These are phyloP conservation scores for Tenthredo livida DNA, from an alignment of 2,888 invertebrate genomes.

Conservation along the genomic window DNA sequence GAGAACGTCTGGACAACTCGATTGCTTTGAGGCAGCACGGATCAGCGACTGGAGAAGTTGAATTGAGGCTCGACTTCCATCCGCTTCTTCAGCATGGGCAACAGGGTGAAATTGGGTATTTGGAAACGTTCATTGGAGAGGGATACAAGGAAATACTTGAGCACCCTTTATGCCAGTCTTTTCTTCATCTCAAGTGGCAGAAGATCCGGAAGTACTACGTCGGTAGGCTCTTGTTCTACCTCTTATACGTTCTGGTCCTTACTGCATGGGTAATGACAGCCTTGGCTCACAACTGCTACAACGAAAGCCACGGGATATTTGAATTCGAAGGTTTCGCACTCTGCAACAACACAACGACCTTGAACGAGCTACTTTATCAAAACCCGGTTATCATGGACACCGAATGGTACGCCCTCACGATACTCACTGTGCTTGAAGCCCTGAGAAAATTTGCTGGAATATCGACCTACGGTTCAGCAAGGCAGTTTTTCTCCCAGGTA, in stretches of 20 bases:
- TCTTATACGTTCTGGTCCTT: slow-evolving; percentile 89
- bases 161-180: slow-evolving; percentile 93
- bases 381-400: slow-evolving; percentile 89
- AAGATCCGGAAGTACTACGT: slow-evolving; percentile 94
- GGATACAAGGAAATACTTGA: slow-evolving; percentile 93
- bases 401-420: slow-evolving; percentile 91
- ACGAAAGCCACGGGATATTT: slow-evolving; percentile 83
- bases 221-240: slow-evolving; percentile 88
- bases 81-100: slow-evolving; percentile 91
- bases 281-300: slow-evolving; percentile 91
- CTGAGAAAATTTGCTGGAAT: slow-evolving; percentile 90
- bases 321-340: slow-evolving; percentile 82
- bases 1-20: slow-evolving; percentile 89
- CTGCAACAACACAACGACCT: slow-evolving; percentile 86
- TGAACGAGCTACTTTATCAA: slow-evolving; percentile 87
- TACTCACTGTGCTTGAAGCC: slow-evolving; percentile 89
- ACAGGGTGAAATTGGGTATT: slow-evolving; percentile 90
- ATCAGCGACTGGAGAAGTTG: slow-evolving; percentile 88
- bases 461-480: slow-evolving; percentile 89
- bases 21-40: slow-evolving; percentile 89
- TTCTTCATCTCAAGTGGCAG: slow-evolving; percentile 93
- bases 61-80: slow-evolving; percentile 90
- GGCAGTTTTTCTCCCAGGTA: slow-evolving; percentile 90
- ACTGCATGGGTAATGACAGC: slow-evolving; percentile 91
- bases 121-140: slow-evolving; percentile 93